Percentiles rank a stretch among this genome's conserved stretches.
Evolutionary conservation across 2,113 vertebrate species (phyloP).

Genomic region (Pagrus major): DNA sequence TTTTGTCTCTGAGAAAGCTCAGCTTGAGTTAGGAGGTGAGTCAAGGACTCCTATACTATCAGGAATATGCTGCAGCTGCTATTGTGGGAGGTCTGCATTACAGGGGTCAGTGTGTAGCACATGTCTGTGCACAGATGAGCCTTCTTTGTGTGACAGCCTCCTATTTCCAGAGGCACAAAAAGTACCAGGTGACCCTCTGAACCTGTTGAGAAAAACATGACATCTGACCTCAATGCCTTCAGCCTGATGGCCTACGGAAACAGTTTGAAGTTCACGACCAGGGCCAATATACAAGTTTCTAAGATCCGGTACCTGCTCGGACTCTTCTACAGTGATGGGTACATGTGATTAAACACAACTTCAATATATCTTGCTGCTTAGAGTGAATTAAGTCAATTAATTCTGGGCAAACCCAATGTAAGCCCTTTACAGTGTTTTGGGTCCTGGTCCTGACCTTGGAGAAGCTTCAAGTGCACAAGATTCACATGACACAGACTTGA

Average conservation of each 20-base stretch:
- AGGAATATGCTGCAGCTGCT: conserved; percentile 43
- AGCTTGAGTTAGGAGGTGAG: neutral
- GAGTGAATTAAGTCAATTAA: neutral
- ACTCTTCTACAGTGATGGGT: neutral
- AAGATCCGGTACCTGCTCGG: neutral
- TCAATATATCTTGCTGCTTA: neutral
- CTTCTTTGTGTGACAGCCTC: conserved; percentile 47
- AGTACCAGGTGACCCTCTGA: conserved; percentile 75
- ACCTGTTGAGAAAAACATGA: conserved; percentile 75
- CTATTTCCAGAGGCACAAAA: conserved; percentile 70
- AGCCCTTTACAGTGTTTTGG: neutral
- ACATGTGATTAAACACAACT: neutral
- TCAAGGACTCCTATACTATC: conserved; percentile 6
- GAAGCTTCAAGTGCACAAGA: neutral
- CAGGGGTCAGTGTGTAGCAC: conserved; percentile 45
- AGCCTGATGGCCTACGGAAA: conserved; percentile 59
- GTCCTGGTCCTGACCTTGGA: neutral
- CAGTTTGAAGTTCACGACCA: conserved; percentile 79
- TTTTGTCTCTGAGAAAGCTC: conserved; percentile 20
- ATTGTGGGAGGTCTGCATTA: conserved; percentile 48
- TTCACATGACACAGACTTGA: neutral
- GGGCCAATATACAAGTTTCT: conserved; percentile 25
- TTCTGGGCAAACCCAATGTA: neutral
- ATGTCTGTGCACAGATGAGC: conserved; percentile 51
- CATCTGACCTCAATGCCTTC: conserved; percentile 70